A percentile compares a stretch with the other conserved stretches of the same genome.
Evolutionary conservation across 1,140 invertebrate genomes (phyloP).

Genomic region (Drosophila guanche): DNA sequence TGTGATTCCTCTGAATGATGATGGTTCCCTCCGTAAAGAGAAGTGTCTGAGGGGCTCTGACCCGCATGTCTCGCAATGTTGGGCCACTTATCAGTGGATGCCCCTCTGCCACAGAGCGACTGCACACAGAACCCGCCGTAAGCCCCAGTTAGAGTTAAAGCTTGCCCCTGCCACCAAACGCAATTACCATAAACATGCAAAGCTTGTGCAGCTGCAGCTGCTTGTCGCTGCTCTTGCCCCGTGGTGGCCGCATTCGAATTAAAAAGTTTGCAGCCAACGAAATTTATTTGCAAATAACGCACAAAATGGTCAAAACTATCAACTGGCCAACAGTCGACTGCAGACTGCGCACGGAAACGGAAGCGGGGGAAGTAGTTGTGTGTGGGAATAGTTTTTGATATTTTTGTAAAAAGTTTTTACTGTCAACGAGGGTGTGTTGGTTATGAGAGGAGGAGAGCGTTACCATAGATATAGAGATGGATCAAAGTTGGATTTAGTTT

Average conservation of each 20-base stretch:
- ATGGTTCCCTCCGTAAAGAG: too few relatives aligned
- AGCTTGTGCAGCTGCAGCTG: constrained; percentile 55
- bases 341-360: constrained; percentile 1
- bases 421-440: background rate
- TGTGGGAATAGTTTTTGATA: constrained; percentile 6
- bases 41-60: too few relatives aligned
- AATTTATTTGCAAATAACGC: constrained; percentile 55
- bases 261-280: constrained; percentile 57
- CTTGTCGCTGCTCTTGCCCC: constrained; percentile 1
- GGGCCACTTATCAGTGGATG: constrained; percentile 16
- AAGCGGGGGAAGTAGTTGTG: constrained; percentile 3
- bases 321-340: constrained; percentile 10
- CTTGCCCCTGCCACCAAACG: constrained; percentile 26
- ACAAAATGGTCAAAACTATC: constrained; percentile 56
- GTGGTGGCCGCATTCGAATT: constrained; percentile 43
- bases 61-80: background rate
- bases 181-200: constrained; percentile 76
- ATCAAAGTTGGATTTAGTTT: too few relatives aligned
- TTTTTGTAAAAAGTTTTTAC: too few relatives aligned
- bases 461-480: too few relatives aligned
- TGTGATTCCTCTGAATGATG: too few relatives aligned
- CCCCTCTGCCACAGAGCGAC: background rate
- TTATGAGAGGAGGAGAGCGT: too few relatives aligned
- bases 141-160: background rate
- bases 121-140: too few relatives aligned